A percentile compares a stretch with the other conserved stretches of the same genome.
Conservation (phyloP, 2,888 invertebrate species). For the Ochropleura leucogaster region DNA sequence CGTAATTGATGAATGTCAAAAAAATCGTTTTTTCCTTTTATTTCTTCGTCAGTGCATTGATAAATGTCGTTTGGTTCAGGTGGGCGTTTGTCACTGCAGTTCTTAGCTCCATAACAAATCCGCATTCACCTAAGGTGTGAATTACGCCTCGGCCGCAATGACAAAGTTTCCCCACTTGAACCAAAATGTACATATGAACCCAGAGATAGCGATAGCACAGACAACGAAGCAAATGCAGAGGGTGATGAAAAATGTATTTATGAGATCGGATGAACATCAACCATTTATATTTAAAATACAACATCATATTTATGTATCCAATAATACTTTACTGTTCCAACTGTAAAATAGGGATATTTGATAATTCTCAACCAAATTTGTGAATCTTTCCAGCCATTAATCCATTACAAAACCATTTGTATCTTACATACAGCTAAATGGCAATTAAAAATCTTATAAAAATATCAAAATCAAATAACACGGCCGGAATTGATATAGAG, state of each 20-base stretch:
- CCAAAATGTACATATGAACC: too few species aligned
- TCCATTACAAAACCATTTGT: neutral
- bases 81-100: too few species aligned
- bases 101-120: too few species aligned
- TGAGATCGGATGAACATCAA: slow-evolving; percentile 10
- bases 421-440: neutral
- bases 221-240: neutral
- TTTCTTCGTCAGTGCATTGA: too few species aligned
- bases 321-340: neutral
- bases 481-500: too few species aligned
- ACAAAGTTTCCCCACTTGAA: too few species aligned
- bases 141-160: too few species aligned
- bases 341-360: neutral
- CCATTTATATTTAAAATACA: slow-evolving; percentile 3
- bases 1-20: too few species aligned
- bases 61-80: too few species aligned
- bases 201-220: neutral
- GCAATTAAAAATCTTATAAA: neutral
- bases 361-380: neutral
- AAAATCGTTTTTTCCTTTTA: too few species aligned
- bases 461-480: neutral
- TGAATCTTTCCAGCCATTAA: neutral
- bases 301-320: neutral
- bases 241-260: slow-evolving; percentile 13
- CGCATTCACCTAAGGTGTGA: too few species aligned